These are phyloP conservation scores for Alloscopus bannaensis DNA, from an alignment of 2,888 invertebrate species.

Conservation along the genomic window DNA sequence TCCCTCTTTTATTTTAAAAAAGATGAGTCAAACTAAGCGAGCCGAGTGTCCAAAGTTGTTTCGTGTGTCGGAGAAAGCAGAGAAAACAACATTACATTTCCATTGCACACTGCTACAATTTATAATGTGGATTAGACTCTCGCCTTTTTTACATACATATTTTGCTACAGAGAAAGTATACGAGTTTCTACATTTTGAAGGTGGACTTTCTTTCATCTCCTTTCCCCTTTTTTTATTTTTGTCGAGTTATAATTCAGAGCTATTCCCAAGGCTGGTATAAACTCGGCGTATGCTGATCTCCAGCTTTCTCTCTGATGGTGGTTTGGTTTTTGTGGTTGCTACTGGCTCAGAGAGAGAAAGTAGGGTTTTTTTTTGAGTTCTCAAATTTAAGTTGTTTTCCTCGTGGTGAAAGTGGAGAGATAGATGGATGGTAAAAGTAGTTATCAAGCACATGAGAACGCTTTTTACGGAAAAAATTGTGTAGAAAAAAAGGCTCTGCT, in stretches of 20 bases:
- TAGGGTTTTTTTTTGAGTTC: slow-evolving; percentile 13
- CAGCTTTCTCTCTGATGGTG: slow-evolving; percentile 41
- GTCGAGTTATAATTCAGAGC: slow-evolving; percentile 38
- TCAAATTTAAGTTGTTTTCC: slow-evolving; percentile 31
- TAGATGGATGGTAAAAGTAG: slow-evolving; percentile 21
- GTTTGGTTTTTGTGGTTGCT: slow-evolving; percentile 49
- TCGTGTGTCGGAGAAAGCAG: too few species aligned
- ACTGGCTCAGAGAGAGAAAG: slow-evolving; percentile 32
- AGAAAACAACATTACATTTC: too few species aligned
- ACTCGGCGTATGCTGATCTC: slow-evolving; percentile 37
- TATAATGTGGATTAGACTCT: slow-evolving; percentile 1
- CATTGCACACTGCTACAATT: too few species aligned
- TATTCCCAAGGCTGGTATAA: slow-evolving; percentile 51
- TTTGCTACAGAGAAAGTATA: too few species aligned
- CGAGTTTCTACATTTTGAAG: slow-evolving; percentile 30
- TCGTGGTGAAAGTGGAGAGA: not conserved
- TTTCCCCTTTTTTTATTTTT: slow-evolving; percentile 20
- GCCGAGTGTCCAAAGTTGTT: too few species aligned
- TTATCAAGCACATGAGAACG: slow-evolving; percentile 13
- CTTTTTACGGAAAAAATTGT: not conserved
- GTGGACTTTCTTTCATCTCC: not conserved
- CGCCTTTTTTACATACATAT: slow-evolving; percentile 6
- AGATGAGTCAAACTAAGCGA: too few species aligned
- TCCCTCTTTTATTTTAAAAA: not conserved
- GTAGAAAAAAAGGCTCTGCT: slow-evolving; percentile 10